Percentiles rank a stretch among this genome's conserved stretches.
Evolutionary conservation across 2,797 vertebrate species (phyloP).

Genomic region (Nyctibius grandis): DNA sequence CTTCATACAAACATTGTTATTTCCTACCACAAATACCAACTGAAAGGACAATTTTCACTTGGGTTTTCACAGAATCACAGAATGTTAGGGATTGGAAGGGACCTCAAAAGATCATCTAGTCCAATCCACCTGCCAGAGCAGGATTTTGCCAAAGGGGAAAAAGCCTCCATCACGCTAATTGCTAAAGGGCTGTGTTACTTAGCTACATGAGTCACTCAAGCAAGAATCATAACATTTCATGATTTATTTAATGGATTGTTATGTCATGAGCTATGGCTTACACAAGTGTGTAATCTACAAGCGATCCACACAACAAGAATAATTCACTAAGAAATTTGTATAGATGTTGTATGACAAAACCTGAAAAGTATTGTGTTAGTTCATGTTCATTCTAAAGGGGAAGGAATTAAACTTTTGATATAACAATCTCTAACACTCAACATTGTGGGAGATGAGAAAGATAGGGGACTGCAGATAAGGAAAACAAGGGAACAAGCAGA

Average conservation of each 20-base stretch:
- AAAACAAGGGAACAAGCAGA: not conserved
- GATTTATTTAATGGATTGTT: not conserved
- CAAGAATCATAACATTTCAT: not conserved
- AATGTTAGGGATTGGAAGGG: no score
- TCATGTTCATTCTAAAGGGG: not conserved
- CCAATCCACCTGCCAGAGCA: no score
- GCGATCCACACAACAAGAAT: not conserved
- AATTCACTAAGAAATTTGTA: not conserved
- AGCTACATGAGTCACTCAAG: not conserved
- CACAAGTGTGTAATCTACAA: not conserved
- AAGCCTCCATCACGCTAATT: not conserved
- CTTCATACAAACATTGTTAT: not conserved
- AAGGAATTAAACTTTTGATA: not conserved
- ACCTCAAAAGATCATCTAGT: no score
- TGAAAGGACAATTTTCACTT: not conserved
- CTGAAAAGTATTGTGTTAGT: not conserved
- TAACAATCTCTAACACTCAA: not conserved
- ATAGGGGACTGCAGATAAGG: not conserved
- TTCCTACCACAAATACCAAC: not conserved
- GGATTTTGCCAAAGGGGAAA: not conserved
- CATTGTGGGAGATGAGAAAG: not conserved
- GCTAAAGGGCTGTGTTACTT: not conserved
- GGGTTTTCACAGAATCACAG: no score
- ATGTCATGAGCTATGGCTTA: not conserved
- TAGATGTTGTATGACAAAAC: not conserved